Conservation (phyloP, 2,888 invertebrate genomes). For the Synergus laeviventris region DNA sequence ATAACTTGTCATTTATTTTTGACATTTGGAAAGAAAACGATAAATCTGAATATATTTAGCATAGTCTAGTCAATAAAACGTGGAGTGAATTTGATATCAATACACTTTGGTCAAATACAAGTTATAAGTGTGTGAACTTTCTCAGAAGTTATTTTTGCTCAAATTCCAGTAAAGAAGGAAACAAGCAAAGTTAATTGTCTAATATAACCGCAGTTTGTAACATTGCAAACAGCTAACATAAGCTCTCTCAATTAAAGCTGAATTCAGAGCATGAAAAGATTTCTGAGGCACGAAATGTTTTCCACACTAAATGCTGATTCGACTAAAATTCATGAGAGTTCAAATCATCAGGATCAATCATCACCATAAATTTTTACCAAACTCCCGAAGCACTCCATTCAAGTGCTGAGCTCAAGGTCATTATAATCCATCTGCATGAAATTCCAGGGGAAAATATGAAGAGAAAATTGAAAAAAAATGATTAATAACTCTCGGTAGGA, state of each 20-base stretch:
- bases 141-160: neutral
- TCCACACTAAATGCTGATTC: no score
- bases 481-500: neutral
- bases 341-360: neutral
- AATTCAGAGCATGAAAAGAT: neutral
- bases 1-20: neutral
- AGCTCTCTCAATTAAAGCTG: neutral
- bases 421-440: neutral
- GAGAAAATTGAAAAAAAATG: neutral
- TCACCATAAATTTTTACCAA: neutral
- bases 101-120: neutral
- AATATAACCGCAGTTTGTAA: neutral
- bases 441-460: neutral
- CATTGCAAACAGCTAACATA: neutral
- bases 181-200: neutral
- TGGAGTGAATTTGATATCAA: neutral
- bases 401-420: neutral
- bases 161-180: neutral
- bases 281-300: neutral
- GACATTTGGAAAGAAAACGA: neutral
- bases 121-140: neutral
- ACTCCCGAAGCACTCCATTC: neutral
- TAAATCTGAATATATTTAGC: neutral
- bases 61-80: neutral
- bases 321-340: no score